Percentiles rank a stretch among this genome's conserved stretches.
Conservation (phyloP, 2,113 vertebrate species). For the Mirza zaza region DNA sequence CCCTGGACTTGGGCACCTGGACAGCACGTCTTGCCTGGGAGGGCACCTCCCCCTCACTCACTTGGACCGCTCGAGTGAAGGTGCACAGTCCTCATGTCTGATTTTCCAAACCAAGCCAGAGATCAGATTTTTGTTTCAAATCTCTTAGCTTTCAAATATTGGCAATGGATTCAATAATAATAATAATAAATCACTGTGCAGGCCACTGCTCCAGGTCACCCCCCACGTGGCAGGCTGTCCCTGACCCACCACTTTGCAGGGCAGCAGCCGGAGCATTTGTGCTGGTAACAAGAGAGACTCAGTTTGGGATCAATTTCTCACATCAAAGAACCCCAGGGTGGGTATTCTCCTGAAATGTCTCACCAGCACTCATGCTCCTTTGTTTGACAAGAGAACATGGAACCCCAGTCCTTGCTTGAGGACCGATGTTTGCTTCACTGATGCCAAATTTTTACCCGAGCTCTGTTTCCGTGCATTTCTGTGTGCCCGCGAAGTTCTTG, state of each 20-base stretch:
- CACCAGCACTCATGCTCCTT: background rate
- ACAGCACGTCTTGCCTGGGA: fast-evolving
- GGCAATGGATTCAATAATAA: background rate
- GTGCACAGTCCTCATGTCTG: background rate
- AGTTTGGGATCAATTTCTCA: background rate
- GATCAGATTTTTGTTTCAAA: background rate
- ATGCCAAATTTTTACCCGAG: background rate
- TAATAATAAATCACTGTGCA: background rate
- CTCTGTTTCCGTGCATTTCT: background rate
- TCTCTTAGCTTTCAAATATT: background rate
- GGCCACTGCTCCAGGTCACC: background rate
- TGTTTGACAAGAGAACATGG: background rate
- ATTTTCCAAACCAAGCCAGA: background rate
- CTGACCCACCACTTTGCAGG: background rate
- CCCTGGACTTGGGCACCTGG: too few relatives aligned
- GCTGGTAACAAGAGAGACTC: background rate
- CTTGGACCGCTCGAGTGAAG: background rate
- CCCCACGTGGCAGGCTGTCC: background rate
- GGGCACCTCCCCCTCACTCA: fast-evolving
- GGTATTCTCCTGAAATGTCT: background rate
- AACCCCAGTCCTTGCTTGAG: background rate
- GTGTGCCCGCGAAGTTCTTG: background rate
- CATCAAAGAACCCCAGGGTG: background rate
- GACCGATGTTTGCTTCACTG: background rate
- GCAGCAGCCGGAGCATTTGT: too few relatives aligned